Conservation (phyloP, 2,888 invertebrate genomes). For the Trichopoda pennipes region DNA sequence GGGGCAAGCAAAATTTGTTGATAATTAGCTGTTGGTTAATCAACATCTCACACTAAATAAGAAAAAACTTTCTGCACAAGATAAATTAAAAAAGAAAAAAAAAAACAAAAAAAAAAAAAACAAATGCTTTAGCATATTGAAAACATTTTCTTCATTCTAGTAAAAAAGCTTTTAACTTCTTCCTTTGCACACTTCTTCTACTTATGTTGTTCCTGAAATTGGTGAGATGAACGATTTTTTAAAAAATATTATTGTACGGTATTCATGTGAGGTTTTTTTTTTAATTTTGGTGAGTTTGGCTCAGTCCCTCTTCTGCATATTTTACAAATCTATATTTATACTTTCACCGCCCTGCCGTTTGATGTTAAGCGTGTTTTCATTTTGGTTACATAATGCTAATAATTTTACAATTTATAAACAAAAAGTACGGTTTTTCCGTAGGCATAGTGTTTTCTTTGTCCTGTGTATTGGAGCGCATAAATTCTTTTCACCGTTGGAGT, state of each 20-base stretch:
- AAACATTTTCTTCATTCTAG: constrained; percentile 36
- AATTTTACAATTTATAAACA: constrained; percentile 30
- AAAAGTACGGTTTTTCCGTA: constrained; percentile 26
- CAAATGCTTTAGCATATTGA: constrained; percentile 34
- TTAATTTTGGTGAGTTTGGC: constrained; percentile 50
- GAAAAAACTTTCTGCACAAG: constrained; percentile 48
- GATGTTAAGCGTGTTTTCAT: constrained; percentile 41
- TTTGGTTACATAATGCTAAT: constrained; percentile 59
- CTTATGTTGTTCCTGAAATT: constrained; percentile 14
- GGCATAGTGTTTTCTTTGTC: constrained; percentile 54
- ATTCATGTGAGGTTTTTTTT: constrained; percentile 14
- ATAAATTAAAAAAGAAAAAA: constrained; percentile 39
- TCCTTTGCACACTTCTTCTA: neutral
- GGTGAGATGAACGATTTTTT: constrained; percentile 39
- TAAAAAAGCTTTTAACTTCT: constrained; percentile 38
- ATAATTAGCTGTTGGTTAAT: constrained; percentile 69
- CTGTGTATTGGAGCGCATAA: constrained; percentile 45
- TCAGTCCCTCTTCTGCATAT: constrained; percentile 49
- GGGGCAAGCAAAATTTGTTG: constrained; percentile 67
- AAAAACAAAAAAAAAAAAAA: neutral
- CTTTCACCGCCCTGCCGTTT: neutral
- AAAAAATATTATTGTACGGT: constrained; percentile 49
- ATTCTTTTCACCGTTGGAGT: constrained; percentile 10
- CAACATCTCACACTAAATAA: constrained; percentile 66
- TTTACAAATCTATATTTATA: constrained; percentile 25